A percentile compares a stretch with the other conserved stretches of the same genome.
Conservation (phyloP, 2,113 vertebrate species). For the Embiotoca jacksoni region DNA sequence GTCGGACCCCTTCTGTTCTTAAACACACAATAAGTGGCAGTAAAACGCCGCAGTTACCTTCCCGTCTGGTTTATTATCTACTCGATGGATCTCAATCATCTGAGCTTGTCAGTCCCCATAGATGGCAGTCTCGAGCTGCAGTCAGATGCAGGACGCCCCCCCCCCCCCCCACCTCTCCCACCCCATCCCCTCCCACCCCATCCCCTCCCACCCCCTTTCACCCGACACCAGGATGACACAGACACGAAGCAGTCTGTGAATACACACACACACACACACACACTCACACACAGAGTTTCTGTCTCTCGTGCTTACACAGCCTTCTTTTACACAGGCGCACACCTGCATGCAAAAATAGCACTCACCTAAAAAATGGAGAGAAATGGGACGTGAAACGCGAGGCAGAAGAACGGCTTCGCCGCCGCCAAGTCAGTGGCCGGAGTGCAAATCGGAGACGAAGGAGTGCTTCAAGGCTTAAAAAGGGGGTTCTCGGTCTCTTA, state of each 20-base stretch:
- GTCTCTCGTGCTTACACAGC: slow-evolving; percentile 44
- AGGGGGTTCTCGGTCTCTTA: slow-evolving; percentile 44
- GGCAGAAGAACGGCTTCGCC: slow-evolving; percentile 35
- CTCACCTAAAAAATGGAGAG: slow-evolving; percentile 57
- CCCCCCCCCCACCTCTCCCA: not conserved
- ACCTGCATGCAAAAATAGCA: slow-evolving; percentile 71
- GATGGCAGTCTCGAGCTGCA: slow-evolving; percentile 75
- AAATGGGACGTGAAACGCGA: slow-evolving; percentile 58
- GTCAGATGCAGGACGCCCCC: not conserved
- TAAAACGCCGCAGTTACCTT: not conserved
- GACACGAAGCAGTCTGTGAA: slow-evolving; percentile 44
- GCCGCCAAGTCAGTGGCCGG: slow-evolving; percentile 25
- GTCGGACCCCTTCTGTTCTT: not conserved
- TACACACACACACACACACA: slow-evolving; percentile 25
- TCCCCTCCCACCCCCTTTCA: not conserved
- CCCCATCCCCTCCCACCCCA: not conserved
- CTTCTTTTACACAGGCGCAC: slow-evolving; percentile 43
- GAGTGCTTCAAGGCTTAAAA: slow-evolving; percentile 30
- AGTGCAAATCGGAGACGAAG: slow-evolving; percentile 31
- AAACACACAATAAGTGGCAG: not conserved
- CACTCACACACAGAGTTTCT: slow-evolving; percentile 24
- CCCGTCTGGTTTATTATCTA: slow-evolving; percentile 26
- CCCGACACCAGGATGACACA: slow-evolving; percentile 19
- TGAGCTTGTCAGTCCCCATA: slow-evolving; percentile 62
- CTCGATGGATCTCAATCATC: slow-evolving; percentile 30